Evolutionary conservation across 2,113 vertebrate species (phyloP).

Genomic region (Glaucomys volans): DNA sequence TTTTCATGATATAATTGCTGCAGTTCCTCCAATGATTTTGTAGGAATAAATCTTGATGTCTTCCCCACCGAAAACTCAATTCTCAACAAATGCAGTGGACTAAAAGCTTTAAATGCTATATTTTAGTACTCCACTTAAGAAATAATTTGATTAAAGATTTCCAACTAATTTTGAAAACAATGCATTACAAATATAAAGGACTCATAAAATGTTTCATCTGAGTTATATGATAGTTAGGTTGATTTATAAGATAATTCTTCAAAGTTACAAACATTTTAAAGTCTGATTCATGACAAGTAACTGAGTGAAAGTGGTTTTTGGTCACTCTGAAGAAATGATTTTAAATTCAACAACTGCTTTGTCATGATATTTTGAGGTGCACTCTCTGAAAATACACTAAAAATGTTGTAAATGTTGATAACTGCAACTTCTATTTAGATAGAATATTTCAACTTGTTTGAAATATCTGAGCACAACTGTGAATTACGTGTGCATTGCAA

Average conservation of each 20-base stretch:
- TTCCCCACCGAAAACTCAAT: not conserved
- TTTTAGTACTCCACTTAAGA: not conserved
- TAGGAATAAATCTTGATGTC: not conserved
- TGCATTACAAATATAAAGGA: not conserved
- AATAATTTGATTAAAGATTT: not conserved
- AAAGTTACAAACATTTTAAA: conserved; percentile 1
- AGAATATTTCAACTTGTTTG: not conserved
- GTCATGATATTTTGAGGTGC: not conserved
- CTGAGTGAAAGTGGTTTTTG: not conserved
- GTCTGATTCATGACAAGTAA: not conserved
- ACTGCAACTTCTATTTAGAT: not conserved
- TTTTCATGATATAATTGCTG: not conserved
- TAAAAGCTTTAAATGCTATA: not conserved
- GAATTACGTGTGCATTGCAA: not conserved
- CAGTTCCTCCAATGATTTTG: not conserved
- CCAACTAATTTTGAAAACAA: not conserved
- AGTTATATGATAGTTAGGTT: not conserved
- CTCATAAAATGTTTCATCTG: not conserved
- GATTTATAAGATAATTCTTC: not conserved
- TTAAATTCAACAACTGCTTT: not conserved
- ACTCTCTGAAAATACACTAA: not conserved
- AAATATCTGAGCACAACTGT: not conserved
- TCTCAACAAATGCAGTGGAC: not conserved
- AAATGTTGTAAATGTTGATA: not conserved
- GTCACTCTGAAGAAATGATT: not conserved